Base-by-base conservation (phyloP, 2,888 invertebrate species). In the Deilephila porcellus region DNA sequence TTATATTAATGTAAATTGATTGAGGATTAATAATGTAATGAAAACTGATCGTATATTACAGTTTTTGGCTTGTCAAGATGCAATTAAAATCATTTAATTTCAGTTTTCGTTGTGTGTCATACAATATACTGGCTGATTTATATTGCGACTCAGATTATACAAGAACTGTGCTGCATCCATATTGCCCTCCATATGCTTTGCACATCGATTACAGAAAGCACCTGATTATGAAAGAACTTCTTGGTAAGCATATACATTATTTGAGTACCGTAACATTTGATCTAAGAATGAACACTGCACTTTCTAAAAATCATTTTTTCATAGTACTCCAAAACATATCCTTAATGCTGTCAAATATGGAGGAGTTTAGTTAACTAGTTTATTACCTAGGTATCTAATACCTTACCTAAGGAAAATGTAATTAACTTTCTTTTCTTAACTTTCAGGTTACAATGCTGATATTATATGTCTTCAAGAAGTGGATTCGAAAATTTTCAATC, bases 391-490 rank as follows among this genome's bases (percentile, higher is more conserved):
- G 11, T 45, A 45, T 11, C 14, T 45, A 45, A 45, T 45, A 3
- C 45, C 45, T 45, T 45, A 45, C 11, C 11, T 19, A 56, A 56
- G n/a, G 5, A 56, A 19, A 56, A 56, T 56, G 5, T 19, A 56
- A 56, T 19, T 5, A 56, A 19, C 17, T 56, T 19, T n/a, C n/a
- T n/a, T 56, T 56, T n/a, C 5, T 56, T 56, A 17, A 11, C 45
- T 79, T 85, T 72, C 75, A 96, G 98, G 98, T n/a, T 99, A 98
- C 87, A 97, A 99, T 92, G 96, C 97, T 60, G 99, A 99, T 88
- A 93, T 99, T 71, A 93, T 98, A 72, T 99, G 99, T 82, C 93
- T 99, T 19, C 99, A 99, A 95, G 99, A 99, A 95, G 98, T 99
- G 0, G 99, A 99, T 88, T 88, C 87, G 17, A 97, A 97, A 91